Conservation (phyloP, 2,888 invertebrate species). For the Epistrophella euchroma region DNA sequence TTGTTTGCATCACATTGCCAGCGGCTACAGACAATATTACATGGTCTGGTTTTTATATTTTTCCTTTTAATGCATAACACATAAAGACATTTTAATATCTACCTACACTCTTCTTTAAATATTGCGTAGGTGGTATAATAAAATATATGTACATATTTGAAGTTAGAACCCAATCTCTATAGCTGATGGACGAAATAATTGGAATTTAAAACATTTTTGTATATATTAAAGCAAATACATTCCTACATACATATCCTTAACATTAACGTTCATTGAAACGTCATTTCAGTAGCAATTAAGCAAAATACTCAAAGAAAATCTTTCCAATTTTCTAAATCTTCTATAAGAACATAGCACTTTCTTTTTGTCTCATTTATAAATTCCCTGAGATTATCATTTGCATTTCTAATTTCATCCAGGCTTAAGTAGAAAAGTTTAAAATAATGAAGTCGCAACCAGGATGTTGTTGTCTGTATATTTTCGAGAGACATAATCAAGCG, state of each 20-base stretch:
- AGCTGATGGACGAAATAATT: conserved; percentile 11
- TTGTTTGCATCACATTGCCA: no score
- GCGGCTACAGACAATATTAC: neutral
- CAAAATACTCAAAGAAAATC: conserved; percentile 32
- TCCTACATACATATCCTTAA: neutral
- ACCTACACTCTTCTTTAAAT: neutral
- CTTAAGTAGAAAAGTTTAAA: conserved; percentile 69
- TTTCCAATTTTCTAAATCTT: conserved; percentile 38
- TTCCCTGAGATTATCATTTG: conserved; percentile 63
- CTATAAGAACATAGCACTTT: conserved; percentile 9
- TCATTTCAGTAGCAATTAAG: conserved; percentile 65
- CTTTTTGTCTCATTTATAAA: conserved; percentile 45
- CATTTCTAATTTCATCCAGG: conserved; percentile 67
- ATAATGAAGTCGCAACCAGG: conserved; percentile 70
- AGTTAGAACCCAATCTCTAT: neutral
- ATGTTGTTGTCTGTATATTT: conserved; percentile 53
- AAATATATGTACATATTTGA: neutral
- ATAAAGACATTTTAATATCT: neutral
- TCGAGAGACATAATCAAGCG: conserved; percentile 62
- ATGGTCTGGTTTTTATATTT: no score
- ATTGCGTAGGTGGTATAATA: neutral
- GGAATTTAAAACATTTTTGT: conserved; percentile 32
- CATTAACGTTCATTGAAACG: conserved; percentile 47
- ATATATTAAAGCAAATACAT: neutral
- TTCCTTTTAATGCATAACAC: neutral